Percentiles rank a stretch among this genome's conserved stretches.
These are phyloP conservation scores for Daubentonia madagascariensis DNA, from an alignment of 2,113 vertebrate genomes.

Conservation along the genomic window DNA sequence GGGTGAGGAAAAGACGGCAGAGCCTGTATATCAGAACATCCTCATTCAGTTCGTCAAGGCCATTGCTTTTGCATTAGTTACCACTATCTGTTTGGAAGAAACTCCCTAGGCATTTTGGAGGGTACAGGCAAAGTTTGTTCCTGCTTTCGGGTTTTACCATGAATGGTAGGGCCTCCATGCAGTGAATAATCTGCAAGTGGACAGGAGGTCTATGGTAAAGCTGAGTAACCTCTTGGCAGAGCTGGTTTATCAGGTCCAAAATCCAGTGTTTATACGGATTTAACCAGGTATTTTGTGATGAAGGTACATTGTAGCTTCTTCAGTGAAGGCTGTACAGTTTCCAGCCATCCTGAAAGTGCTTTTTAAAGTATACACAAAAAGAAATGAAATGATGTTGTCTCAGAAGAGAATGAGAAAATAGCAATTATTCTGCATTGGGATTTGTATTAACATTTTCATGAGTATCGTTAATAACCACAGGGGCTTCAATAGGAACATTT, in stretches of 20 bases:
- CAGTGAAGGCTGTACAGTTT: neutral
- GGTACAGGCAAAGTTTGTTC: neutral
- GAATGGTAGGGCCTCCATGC: conserved; percentile 22
- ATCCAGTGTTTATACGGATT: neutral
- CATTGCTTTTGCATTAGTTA: conserved; percentile 40
- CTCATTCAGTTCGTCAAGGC: neutral
- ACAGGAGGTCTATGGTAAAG: neutral
- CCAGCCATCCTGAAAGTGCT: neutral
- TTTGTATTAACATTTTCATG: conserved; percentile 21
- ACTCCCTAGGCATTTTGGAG: conserved; percentile 11
- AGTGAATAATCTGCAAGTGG: neutral
- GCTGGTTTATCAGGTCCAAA: conserved; percentile 63
- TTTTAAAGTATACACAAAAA: conserved; percentile 29
- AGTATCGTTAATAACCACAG: neutral
- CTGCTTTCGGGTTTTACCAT: neutral
- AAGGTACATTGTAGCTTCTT: neutral
- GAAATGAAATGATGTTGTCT: conserved; percentile 50
- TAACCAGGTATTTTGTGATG: neutral
- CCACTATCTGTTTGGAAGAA: conserved; percentile 44
- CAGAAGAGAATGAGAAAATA: conserved; percentile 49
- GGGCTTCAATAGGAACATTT: neutral
- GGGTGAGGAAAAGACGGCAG: conserved; percentile 12
- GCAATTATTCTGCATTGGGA: conserved; percentile 42
- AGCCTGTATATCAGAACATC: neutral
- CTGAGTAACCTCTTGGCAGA: conserved; percentile 7